phyloP scores from a whole-genome alignment of 1,140 invertebrate genomes.

The Catajapyx aquilonaris region DNA sequence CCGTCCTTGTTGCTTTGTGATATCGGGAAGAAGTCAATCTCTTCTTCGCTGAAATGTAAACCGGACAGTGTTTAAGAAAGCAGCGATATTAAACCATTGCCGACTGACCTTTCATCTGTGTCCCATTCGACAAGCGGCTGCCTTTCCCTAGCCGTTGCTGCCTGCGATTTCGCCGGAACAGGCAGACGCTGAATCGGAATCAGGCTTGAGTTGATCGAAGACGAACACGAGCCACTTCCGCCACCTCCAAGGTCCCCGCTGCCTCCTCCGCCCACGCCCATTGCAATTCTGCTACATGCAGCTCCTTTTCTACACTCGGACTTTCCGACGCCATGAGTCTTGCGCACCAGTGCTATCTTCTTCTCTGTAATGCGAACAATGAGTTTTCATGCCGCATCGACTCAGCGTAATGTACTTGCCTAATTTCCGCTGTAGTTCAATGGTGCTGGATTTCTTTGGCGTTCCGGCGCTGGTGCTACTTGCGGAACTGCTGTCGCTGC shows the following conservation, averaged over 20 bases:
- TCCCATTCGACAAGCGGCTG: conserved; percentile 35
- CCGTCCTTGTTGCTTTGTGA: conserved; percentile 24
- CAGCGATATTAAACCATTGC: too few species aligned
- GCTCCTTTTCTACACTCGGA: too few species aligned
- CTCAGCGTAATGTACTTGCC: too few species aligned
- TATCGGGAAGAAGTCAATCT: conserved; percentile 30
- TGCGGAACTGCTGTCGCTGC: conserved; percentile 22
- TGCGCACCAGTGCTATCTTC: conserved; percentile 31
- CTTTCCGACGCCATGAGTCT: conserved; percentile 29
- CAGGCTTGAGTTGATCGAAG: too few species aligned
- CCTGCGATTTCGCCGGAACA: conserved; percentile 18
- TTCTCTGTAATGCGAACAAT: conserved; percentile 27
- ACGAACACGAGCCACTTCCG: too few species aligned
- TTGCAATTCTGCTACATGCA: too few species aligned
- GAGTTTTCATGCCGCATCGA: too few species aligned
- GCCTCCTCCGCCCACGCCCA: too few species aligned
- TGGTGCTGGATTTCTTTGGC: conserved; percentile 17
- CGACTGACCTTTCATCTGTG: conserved; percentile 28
- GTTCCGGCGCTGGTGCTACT: conserved; percentile 21
- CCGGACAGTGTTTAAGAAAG: too few species aligned
- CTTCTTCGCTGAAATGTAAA: conserved; percentile 32
- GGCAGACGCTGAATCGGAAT: conserved; percentile 34
- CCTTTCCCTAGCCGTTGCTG: conserved; percentile 29
- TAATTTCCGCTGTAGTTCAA: conserved; percentile 26
- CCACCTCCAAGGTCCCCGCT: too few species aligned